These are phyloP conservation scores for Archips xylosteana DNA, from an alignment of 2,888 invertebrate genomes.

Conservation along the genomic window DNA sequence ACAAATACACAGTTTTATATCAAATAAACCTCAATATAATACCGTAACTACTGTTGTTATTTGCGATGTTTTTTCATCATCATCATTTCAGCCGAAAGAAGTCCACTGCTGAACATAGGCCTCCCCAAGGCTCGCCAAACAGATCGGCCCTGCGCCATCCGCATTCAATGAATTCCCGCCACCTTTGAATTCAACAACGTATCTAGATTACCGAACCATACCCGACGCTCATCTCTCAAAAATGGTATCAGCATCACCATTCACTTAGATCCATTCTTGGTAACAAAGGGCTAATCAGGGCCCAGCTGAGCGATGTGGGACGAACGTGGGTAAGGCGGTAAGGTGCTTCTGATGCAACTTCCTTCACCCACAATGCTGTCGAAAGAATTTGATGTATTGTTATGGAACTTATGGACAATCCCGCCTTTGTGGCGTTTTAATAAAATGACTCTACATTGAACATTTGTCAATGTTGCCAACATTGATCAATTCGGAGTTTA, in stretches of 20 bases:
- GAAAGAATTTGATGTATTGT: conserved; percentile 58
- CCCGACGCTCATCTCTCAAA: conserved; percentile 7
- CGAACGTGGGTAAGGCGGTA: conserved; percentile 64
- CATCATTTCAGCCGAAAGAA: no score
- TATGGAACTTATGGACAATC: conserved; percentile 48
- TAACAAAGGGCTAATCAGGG: conserved; percentile 64
- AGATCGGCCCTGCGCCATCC: no score
- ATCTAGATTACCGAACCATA: no score
- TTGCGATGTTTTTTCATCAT: no score
- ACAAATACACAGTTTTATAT: no score
- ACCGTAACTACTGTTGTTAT: no score
- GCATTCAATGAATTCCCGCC: no score
- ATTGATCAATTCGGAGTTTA: not conserved
- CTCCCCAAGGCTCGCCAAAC: no score
- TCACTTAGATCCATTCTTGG: conserved; percentile 49
- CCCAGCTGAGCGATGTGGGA: conserved; percentile 54
- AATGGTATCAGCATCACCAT: conserved; percentile 10
- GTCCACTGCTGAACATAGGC: no score
- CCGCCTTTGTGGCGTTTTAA: conserved; percentile 31
- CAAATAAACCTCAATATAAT: no score
- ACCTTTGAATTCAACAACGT: no score
- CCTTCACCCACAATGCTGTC: conserved; percentile 66
- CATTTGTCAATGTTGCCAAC: not conserved
- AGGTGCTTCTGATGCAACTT: conserved; percentile 75
- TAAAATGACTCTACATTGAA: conserved; percentile 33